phyloP scores from a whole-genome alignment of 2,797 vertebrate genomes.

The Sparidentex hasta region DNA sequence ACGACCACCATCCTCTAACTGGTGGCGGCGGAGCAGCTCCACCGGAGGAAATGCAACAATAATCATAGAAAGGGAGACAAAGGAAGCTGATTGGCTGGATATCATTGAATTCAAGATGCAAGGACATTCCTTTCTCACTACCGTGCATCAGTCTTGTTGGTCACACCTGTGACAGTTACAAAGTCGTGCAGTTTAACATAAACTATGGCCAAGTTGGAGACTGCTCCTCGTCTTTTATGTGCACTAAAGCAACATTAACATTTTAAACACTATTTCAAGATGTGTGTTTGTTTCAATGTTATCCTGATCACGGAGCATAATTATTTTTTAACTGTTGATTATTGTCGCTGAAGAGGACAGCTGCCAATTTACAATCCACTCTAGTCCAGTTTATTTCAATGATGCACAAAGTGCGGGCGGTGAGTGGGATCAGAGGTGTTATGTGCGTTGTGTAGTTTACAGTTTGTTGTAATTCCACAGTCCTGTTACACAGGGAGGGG shows the following conservation, averaged over 20 bases:
- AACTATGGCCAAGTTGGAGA: conserved; percentile 42
- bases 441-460: conserved; percentile 72
- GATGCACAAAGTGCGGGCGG: conserved; percentile 49
- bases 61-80: neutral
- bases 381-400: conserved; percentile 38
- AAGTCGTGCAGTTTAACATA: conserved; percentile 34
- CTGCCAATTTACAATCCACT: conserved; percentile 69
- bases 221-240: conserved; percentile 55
- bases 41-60: neutral
- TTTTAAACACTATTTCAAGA: conserved; percentile 77
- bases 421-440: conserved; percentile 72
- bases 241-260: conserved; percentile 71
- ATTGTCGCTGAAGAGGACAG: conserved; percentile 52
- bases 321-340: conserved; percentile 65
- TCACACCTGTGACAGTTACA: conserved; percentile 33
- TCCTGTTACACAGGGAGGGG: conserved; percentile 43
- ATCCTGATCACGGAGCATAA: conserved; percentile 54
- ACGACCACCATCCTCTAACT: neutral
- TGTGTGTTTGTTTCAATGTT: conserved; percentile 48
- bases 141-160: conserved; percentile 30
- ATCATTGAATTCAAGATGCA: conserved; percentile 38
- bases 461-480: conserved; percentile 43
- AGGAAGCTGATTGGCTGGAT: conserved; percentile 5
- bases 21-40: conserved; percentile 6
- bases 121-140: conserved; percentile 50